Conservation (phyloP, 2,113 vertebrate species). For the Crypturellus undulatus region DNA sequence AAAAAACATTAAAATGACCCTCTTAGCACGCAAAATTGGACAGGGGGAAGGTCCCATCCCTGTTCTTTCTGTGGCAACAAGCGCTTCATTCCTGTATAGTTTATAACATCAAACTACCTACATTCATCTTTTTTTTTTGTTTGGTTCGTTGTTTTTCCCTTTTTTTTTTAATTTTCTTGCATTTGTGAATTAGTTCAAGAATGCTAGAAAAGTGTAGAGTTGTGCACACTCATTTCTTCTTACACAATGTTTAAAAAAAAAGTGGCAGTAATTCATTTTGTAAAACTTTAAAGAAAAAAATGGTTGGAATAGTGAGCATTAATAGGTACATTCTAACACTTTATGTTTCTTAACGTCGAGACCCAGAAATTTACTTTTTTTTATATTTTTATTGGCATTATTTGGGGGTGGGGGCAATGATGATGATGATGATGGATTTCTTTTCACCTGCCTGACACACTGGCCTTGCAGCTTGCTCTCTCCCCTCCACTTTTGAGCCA, state of each 20-base stretch:
- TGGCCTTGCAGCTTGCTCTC: conserved; percentile 38
- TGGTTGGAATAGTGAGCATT: conserved; percentile 83
- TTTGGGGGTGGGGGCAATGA: neutral
- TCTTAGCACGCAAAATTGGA: conserved; percentile 87
- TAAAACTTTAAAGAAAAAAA: conserved; percentile 79
- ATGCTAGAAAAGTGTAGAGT: conserved; percentile 93
- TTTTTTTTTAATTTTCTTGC: conserved; percentile 77
- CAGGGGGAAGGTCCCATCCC: conserved; percentile 52
- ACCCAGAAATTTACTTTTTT: conserved; percentile 72
- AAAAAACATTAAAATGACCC: conserved; percentile 77
- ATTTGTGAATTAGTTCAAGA: conserved; percentile 92
- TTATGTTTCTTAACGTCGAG: conserved; percentile 80
- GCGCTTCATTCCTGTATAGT: conserved; percentile 79
- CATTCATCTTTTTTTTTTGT: conserved; percentile 62
- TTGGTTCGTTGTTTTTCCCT: neutral
- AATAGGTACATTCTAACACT: conserved; percentile 82
- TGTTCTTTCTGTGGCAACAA: conserved; percentile 78
- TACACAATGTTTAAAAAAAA: conserved; percentile 76
- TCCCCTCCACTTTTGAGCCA: conserved; percentile 31
- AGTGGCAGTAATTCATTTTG: conserved; percentile 86
- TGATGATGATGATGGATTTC: neutral
- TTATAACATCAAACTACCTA: conserved; percentile 83
- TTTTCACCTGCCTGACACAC: conserved; percentile 38
- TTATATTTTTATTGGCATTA: conserved; percentile 25
- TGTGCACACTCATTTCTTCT: conserved; percentile 89